Percentiles rank a stretch among this genome's conserved stretches.
phyloP scores from a whole-genome alignment of 1,140 invertebrate genomes.

The Brachionus koreanus region DNA sequence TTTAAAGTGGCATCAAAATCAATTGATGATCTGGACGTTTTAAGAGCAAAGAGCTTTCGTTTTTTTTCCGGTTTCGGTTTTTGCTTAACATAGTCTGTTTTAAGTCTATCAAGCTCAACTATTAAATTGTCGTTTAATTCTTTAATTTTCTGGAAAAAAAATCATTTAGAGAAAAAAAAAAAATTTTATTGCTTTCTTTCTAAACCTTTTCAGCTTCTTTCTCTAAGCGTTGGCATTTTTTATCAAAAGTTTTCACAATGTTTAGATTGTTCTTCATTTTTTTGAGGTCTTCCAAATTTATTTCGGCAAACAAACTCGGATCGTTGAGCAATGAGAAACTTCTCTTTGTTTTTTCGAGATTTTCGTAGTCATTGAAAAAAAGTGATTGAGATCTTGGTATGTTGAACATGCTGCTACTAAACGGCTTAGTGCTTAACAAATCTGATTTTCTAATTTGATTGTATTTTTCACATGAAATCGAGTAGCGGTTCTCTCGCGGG shows the following conservation, averaged over 20 bases:
- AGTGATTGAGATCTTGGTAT: constrained; percentile 18
- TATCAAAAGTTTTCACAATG: neutral
- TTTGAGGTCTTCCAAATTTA: constrained; percentile 17
- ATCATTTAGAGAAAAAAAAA: neutral
- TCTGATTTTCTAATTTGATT: constrained; percentile 6
- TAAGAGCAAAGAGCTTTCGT: neutral
- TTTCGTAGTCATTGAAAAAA: neutral
- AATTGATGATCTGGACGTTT: constrained; percentile 9
- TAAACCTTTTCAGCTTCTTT: constrained; percentile 36
- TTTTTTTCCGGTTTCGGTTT: constrained; percentile 22
- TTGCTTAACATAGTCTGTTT: neutral
- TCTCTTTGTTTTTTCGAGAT: neutral
- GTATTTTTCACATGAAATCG: constrained; percentile 18
- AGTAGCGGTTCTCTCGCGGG: neutral
- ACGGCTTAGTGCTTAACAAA: neutral
- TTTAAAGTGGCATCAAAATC: constrained; percentile 14
- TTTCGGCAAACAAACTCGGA: neutral
- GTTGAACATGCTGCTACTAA: constrained; percentile 6
- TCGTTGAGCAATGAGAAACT: neutral
- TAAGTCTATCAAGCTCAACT: neutral
- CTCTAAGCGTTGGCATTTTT: constrained; percentile 20
- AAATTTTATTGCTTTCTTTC: neutral
- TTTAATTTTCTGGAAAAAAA: constrained; percentile 38
- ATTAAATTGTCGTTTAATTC: neutral
- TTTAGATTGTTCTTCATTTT: constrained; percentile 2